Base-by-base conservation (phyloP, 2,888 invertebrate species). In the Drosophila tanythrix region DNA sequence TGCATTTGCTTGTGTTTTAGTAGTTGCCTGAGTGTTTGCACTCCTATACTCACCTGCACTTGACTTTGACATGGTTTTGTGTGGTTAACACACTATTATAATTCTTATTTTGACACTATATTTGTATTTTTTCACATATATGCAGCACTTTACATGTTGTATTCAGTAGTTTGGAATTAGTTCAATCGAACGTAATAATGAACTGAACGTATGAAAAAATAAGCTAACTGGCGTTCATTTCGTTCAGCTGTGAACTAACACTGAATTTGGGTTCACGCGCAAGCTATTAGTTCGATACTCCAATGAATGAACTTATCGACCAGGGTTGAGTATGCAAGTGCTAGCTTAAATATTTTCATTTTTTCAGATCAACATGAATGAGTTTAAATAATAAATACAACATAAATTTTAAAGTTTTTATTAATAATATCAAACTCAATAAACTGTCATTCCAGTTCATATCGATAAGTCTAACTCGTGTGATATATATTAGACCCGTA, bases 41-140 rank as follows among this genome's bases (percentile, higher is more conserved):
- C 18, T 33, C 8, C 51, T 11, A 3, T 50, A 75, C 82, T 36
- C n/a, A 90, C 92, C 90, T 72, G 92, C 91, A 48, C 76, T 82
- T 50, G 92, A 87, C 48, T 87, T 91, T 7, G 90, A 88, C 91
- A 91, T 91, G 33, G 25, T 63, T 70, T 18, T 10, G 13, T 25
- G 35, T 52, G 25, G 15, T 5, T 71, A 38, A 52, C 18, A 33
- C 63, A 50, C 50, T 60, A 21, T 52, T 50, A 8, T 36, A 35
- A 63, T 36, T 33, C 55, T 51, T 59, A 40, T 62, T 57, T 55
- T 33, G 15, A 21, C 13, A 40, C 27, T 64, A 43, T 67, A 55
- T 72, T 57, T 72, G 53, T 72, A 76, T 57, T 78, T 80, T 80
- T 76, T 68, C 56, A 63, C 76, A 63, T 74, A 25, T 48, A 69